phyloP scores from a whole-genome alignment of 2,113 vertebrate genomes.

The Ciconia maguari region DNA sequence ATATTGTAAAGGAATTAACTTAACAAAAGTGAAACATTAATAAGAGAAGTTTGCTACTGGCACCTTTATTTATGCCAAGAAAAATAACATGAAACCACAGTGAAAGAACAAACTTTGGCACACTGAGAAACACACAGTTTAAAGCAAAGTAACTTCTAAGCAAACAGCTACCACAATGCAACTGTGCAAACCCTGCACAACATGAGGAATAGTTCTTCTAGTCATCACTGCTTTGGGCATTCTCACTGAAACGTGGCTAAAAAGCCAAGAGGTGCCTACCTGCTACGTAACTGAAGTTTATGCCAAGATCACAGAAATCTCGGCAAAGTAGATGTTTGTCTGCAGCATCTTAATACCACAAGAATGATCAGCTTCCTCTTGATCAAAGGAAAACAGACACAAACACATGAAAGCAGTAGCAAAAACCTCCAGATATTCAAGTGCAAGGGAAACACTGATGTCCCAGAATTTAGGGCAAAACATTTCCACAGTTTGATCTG shows the following conservation, averaged over 20 bases:
- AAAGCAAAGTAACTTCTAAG: background rate
- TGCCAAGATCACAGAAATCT: background rate
- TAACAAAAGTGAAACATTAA: background rate
- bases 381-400: background rate
- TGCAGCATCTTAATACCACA: background rate
- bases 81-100: background rate
- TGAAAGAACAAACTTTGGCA: background rate
- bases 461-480: constrained; percentile 1
- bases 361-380: background rate
- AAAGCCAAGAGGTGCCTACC: background rate
- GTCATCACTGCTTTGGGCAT: background rate
- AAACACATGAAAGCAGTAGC: background rate
- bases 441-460: background rate
- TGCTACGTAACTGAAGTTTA: background rate
- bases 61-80: background rate
- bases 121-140: background rate
- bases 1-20: background rate
- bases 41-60: background rate
- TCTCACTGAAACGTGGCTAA: background rate
- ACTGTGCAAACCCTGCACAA: background rate
- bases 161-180: background rate
- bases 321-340: background rate
- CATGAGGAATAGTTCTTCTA: background rate
- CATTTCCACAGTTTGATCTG: background rate
- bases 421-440: background rate